Base-by-base conservation (phyloP, 2,888 invertebrate genomes). In the Ochropleura leucogaster region DNA sequence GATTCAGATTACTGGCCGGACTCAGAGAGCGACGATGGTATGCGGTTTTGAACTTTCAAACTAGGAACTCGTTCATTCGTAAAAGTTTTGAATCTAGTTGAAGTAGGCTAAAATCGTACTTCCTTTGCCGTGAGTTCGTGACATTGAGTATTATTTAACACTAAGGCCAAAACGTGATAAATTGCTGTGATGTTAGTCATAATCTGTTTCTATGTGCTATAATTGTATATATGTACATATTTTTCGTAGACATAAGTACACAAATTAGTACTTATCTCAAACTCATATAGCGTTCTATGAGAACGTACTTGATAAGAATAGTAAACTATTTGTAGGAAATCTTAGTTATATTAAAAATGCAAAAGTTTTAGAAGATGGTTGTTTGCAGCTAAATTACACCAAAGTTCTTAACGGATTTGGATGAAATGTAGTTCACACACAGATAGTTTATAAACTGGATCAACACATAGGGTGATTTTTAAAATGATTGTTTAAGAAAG, bases 1-100 rank as follows among this genome's bases (percentile, higher is more conserved):
- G 88, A 87, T 68, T 96, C 96, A 3, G 96, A 96, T 87, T 94
- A 92, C 77, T 96, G 95, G 95, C 93, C 94, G 0, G 94, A 94
- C 77, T 92, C 95, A 0, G 95, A 94, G 8, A 91, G 90, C 82
- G 95, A 94, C 62, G 90, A 86, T 85, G 94, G 94, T 95, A 91
- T 46, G 73, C n/a, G 72, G 76, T 65, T 81, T 49, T 62, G n/a
- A 40, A 68, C 40, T 64, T 77, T 81, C 70, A 74, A 79, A 70
- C 40, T 67, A 10, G 8, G 12, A 81, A 70, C 49, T 65, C 1
- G 6, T 63, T 47, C 4, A 16, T 10, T 51, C 14, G 40, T 51
- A 60, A 59, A 69, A 77, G 55, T 68, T 72, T 76, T 46, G 57
- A 42, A 62, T 75, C 65, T 66, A 40, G 49, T 68, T 44, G n/a